Evolutionary conservation across 2,797 vertebrate species (phyloP).

Genomic region (Trachops cirrhosus): DNA sequence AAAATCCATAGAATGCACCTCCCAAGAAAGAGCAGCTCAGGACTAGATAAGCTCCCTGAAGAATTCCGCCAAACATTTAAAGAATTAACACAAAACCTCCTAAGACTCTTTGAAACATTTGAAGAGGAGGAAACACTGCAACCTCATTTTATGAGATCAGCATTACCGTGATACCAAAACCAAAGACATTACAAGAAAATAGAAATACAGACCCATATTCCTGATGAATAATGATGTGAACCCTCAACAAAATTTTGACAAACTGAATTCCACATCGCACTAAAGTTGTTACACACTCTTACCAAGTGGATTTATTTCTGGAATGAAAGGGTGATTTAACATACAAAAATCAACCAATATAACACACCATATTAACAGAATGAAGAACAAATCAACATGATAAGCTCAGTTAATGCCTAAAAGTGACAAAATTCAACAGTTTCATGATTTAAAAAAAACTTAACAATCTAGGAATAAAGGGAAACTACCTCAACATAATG

Average conservation of each 20-base stretch:
- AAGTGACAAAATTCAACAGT: not conserved
- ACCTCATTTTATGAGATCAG: not conserved
- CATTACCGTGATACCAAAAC: not conserved
- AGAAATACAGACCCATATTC: not conserved
- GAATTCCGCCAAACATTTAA: not conserved
- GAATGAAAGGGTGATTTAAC: not conserved
- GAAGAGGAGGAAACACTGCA: not conserved
- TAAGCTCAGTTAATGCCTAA: not conserved
- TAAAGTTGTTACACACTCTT: not conserved
- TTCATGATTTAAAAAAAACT: not conserved
- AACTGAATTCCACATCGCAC: not conserved
- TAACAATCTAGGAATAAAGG: not conserved
- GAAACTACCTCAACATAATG: not conserved
- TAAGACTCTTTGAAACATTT: not conserved
- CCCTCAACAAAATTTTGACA: not conserved
- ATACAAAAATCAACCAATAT: not conserved
- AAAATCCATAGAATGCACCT: not conserved
- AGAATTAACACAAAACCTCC: not conserved
- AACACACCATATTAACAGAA: not conserved
- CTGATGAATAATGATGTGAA: not conserved
- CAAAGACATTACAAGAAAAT: not conserved
- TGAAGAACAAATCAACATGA: not conserved
- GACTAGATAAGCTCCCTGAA: not conserved
- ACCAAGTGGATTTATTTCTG: not conserved
- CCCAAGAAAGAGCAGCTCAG: not conserved